A percentile compares a stretch with the other conserved stretches of the same genome.
Conservation (phyloP, 1,140 invertebrate species). For the Conopomorpha cramerella region DNA sequence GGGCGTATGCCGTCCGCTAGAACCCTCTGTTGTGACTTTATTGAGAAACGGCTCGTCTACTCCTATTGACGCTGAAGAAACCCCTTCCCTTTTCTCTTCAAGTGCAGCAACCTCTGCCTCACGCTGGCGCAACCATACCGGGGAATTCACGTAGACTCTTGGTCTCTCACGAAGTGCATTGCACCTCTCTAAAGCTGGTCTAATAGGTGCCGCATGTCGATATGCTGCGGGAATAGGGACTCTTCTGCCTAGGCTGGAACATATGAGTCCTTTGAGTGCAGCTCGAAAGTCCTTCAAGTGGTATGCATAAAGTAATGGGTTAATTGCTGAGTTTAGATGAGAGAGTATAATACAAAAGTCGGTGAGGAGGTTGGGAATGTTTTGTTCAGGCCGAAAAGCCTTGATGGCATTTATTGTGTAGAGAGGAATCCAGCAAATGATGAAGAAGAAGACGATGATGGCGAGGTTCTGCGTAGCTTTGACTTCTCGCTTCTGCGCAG, state of each 20-base stretch:
- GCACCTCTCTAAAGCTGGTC: conserved; percentile 42
- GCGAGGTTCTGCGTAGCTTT: conserved; percentile 90
- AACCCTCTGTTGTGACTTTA: conserved; percentile 18
- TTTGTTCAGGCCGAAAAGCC: conserved; percentile 74
- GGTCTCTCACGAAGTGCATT: conserved; percentile 44
- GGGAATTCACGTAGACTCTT: conserved; percentile 50
- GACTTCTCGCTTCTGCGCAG: conserved; percentile 82
- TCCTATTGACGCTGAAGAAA: conserved; percentile 10
- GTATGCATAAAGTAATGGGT: conserved; percentile 88
- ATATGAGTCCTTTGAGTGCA: conserved; percentile 71
- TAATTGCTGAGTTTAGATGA: conserved; percentile 87
- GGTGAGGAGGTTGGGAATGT: conserved; percentile 70
- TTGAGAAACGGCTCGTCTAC: conserved; percentile 42
- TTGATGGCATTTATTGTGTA: conserved; percentile 90
- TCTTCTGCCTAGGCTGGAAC: conserved; percentile 56
- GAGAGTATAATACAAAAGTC: conserved; percentile 86
- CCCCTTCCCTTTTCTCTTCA: conserved; percentile 15
- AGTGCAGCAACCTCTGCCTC: conserved; percentile 29
- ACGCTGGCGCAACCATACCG: conserved; percentile 47
- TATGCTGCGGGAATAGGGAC: conserved; percentile 40
- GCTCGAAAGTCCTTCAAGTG: conserved; percentile 84
- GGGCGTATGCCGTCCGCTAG: conserved; percentile 33
- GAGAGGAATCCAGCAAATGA: conserved; percentile 90
- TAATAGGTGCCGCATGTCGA: conserved; percentile 33
- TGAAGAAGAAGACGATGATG: conserved; percentile 89